Evolutionary conservation across 2,888 invertebrate species (phyloP).

Genomic region (Stenoptilia bipunctidactyla): DNA sequence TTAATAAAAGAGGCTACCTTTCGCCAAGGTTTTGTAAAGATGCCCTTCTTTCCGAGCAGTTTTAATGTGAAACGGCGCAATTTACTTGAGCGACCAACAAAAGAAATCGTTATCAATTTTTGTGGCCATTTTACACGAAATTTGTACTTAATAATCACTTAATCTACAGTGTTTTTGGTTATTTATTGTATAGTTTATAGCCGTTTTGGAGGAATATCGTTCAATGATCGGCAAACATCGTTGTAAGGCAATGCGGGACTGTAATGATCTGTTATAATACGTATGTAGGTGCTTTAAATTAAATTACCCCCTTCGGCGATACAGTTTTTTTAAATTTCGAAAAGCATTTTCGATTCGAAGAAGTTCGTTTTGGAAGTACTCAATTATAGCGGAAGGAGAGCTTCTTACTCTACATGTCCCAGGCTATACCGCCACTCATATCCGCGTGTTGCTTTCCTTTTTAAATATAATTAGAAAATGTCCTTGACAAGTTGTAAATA

Average conservation of each 20-base stretch:
- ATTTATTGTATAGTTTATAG: conserved; percentile 27
- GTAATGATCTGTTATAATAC: conserved; percentile 34
- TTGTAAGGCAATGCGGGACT: conserved; percentile 17
- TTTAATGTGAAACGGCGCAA: conserved; percentile 31
- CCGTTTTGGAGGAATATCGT: conserved; percentile 19
- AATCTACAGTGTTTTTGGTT: conserved; percentile 36
- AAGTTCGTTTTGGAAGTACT: background rate
- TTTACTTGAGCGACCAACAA: conserved; percentile 37
- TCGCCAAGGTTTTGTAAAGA: conserved; percentile 58
- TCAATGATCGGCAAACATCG: conserved; percentile 30
- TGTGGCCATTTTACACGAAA: conserved; percentile 34
- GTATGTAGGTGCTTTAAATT: conserved; percentile 14
- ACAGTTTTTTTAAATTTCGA: background rate
- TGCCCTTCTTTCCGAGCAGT: conserved; percentile 50
- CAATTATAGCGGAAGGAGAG: too few relatives aligned
- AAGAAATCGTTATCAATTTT: conserved; percentile 46
- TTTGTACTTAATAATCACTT: conserved; percentile 47
- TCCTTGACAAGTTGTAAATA: background rate
- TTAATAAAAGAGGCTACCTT: conserved; percentile 60
- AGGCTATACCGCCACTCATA: too few relatives aligned
- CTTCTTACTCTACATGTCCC: too few relatives aligned
- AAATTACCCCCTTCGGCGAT: background rate
- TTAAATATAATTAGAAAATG: background rate
- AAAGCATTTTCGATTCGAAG: conserved; percentile 2
- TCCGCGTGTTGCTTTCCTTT: too few relatives aligned